phyloP scores from a whole-genome alignment of 2,113 vertebrate genomes.

The Notothenia rossii region DNA sequence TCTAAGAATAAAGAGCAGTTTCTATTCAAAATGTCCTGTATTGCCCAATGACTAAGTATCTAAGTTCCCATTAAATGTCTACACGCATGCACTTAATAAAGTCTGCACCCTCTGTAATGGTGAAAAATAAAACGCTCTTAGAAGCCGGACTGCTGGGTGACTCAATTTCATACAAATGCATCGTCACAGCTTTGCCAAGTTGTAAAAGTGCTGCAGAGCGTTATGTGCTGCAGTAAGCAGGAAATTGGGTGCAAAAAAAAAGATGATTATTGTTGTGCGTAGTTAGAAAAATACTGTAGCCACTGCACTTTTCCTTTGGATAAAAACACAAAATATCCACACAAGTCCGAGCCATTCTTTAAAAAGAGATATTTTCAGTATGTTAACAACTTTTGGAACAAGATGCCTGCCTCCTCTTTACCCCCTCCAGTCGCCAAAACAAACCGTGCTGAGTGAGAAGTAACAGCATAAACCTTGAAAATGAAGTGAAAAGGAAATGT shows the following conservation, averaged over 20 bases:
- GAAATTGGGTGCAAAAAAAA: constrained; percentile 23
- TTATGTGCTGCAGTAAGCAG: constrained; percentile 50
- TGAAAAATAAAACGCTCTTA: background rate
- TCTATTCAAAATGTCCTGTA: no score
- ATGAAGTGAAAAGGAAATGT: constrained; percentile 1
- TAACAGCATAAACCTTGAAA: constrained; percentile 1
- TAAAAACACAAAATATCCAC: background rate
- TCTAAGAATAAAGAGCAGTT: no score
- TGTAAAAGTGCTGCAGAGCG: constrained; percentile 42
- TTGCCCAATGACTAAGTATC: no score
- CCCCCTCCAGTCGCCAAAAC: background rate
- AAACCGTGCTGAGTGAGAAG: constrained; percentile 17
- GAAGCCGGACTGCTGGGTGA: background rate
- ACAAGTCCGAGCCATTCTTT: background rate
- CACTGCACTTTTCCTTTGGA: constrained; percentile 5
- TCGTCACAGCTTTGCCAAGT: constrained; percentile 33
- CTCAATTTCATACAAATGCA: constrained; percentile 13
- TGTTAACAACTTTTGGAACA: background rate
- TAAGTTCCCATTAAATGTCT: no score
- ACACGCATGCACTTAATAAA: background rate
- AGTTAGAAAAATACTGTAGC: constrained; percentile 4
- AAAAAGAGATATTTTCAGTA: background rate
- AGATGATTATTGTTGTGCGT: constrained; percentile 10
- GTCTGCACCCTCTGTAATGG: background rate
- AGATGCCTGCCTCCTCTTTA: background rate